Evolutionary conservation across 2,888 invertebrate genomes (phyloP), one percentile per base, ranked within the genome.

Genomic region (Metalampra italica): DNA sequence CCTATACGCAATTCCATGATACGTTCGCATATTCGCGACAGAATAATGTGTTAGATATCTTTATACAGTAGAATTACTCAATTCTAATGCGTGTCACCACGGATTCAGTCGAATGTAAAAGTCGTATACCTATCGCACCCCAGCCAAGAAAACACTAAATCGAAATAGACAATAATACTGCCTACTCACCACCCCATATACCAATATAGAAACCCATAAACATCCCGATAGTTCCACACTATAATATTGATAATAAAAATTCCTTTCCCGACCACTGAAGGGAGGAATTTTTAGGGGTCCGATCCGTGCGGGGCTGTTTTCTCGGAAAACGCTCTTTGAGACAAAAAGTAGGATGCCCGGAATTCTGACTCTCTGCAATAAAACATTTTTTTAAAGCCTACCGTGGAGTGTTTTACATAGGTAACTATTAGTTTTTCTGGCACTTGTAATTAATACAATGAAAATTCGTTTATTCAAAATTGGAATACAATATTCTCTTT

Each of bases 181-280:
- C 9, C 39, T 14, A 13, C 13, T 44, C 38, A 29, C 34, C 43
- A 14, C 45, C 47, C 46, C 43, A 40, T 36, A 42, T 43, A 45
- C 29, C 43, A 41, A 8, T 14, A 37, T 13, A 54, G 51, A 57
- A 59, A 43, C n/a, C 52, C 49, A 60, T 52, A 59, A 53, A 51
- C 44, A 51, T 44, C 39, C 22, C 30, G 14, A 42, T 47, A 62
- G 60, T 64, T 59, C 63, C 59, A 65, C 65, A 71, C 68, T 67
- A 68, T 72, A 68, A 76, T 81, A 79, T 81, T 78, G 78, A 79
- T 75, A 78, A 75, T 82, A 82, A 77, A 82, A 81, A 81, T 78
- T 79, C 78, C 73, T 68, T 64, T 46, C 51, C 49, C 46, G 47
- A 64, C 68, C 66, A 60, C 62, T 49, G 58, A 51, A 54, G 43